These are phyloP conservation scores for Pentalonia nigronervosa DNA, from an alignment of 1,140 invertebrate genomes.

Conservation along the genomic window DNA sequence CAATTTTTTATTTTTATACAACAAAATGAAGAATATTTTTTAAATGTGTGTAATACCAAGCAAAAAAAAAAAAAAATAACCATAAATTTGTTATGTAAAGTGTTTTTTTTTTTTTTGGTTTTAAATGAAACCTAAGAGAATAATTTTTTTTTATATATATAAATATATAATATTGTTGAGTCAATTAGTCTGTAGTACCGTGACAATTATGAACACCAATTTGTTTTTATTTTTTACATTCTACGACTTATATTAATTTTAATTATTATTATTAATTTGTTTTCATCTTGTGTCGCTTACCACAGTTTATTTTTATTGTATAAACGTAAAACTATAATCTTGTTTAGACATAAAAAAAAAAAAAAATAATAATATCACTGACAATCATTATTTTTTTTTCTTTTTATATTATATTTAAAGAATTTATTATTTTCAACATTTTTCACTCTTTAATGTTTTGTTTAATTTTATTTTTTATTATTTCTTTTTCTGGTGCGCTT, in stretches of 20 bases:
- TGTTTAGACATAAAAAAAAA: background rate
- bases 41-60: constrained; percentile 23
- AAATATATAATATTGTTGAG: constrained; percentile 49
- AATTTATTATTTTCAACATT: background rate
- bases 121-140: constrained; percentile 35
- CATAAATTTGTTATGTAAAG: constrained; percentile 39
- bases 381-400: constrained; percentile 55
- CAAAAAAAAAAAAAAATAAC: constrained; percentile 22
- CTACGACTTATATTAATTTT: constrained; percentile 34
- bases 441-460: background rate
- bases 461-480: constrained; percentile 17
- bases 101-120: constrained; percentile 43
- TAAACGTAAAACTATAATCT: constrained; percentile 10
- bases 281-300: background rate
- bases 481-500: constrained; percentile 49
- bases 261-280: constrained; percentile 38
- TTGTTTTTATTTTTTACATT: constrained; percentile 53
- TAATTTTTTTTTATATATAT: constrained; percentile 34
- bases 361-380: constrained; percentile 30
- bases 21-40: constrained; percentile 38
- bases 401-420: constrained; percentile 29
- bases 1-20: constrained; percentile 53
- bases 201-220: constrained; percentile 56
- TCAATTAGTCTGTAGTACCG: constrained; percentile 53
- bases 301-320: constrained; percentile 31